These are phyloP conservation scores for Paedocypris micromegethes DNA, from an alignment of 2,797 vertebrate species.

Conservation along the genomic window DNA sequence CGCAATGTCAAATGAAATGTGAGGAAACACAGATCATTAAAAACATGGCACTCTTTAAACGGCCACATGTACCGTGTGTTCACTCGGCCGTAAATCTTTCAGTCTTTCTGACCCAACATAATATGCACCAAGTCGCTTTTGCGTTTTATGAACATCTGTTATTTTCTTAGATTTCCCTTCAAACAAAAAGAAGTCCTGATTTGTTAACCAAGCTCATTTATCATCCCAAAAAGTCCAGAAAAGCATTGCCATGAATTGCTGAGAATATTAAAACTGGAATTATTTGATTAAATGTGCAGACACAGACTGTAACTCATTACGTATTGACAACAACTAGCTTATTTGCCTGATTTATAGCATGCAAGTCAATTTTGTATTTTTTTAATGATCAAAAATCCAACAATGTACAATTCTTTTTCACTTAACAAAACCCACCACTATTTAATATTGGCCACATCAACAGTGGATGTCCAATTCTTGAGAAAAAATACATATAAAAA, in stretches of 20 bases:
- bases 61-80: slow-evolving; percentile 32
- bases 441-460: too few species aligned
- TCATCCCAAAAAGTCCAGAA: neutral
- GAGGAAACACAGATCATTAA: slow-evolving; percentile 49
- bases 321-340: too few species aligned
- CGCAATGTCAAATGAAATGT: slow-evolving; percentile 44
- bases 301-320: too few species aligned
- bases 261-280: neutral
- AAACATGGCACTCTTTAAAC: slow-evolving; percentile 44
- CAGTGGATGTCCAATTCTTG: too few species aligned
- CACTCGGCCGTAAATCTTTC: slow-evolving; percentile 28
- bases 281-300: neutral
- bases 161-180: slow-evolving; percentile 22
- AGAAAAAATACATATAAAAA: too few species aligned
- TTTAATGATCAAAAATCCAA: too few species aligned
- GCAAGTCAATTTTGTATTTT: too few species aligned
- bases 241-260: slow-evolving; percentile 3
- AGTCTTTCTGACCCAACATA: slow-evolving; percentile 14
- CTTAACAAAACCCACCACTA: too few species aligned
- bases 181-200: slow-evolving; percentile 3
- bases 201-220: slow-evolving; percentile 11
- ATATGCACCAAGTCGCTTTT: slow-evolving; percentile 1
- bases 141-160: slow-evolving; percentile 42
- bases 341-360: too few species aligned
- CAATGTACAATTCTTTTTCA: too few species aligned